These are phyloP conservation scores for Setophaga coronata DNA, from an alignment of 2,113 vertebrate species.

Conservation along the genomic window DNA sequence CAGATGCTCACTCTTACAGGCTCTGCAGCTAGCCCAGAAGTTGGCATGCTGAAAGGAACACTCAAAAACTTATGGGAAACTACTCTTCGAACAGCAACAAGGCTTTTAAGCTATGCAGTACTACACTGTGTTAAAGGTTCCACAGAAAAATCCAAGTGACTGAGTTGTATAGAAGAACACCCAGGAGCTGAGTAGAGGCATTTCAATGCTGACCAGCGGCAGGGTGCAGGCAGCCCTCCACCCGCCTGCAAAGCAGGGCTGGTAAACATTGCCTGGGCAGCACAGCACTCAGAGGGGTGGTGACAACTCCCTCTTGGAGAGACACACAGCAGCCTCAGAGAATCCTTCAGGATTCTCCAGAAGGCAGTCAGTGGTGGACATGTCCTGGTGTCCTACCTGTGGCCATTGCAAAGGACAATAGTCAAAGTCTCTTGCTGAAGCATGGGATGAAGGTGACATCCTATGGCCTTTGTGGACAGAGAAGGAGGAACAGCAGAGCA, in stretches of 20 bases:
- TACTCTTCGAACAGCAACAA: neutral
- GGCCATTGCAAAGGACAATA: accelerated
- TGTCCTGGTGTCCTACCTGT: accelerated
- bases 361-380: neutral
- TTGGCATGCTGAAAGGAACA: neutral
- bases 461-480: neutral
- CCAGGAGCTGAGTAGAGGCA: neutral
- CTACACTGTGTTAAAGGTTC: neutral
- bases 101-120: neutral
- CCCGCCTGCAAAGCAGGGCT: neutral
- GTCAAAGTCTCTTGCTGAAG: neutral
- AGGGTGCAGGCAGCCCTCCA: neutral
- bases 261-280: neutral
- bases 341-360: neutral
- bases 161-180: neutral
- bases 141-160: neutral
- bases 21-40: neutral
- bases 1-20: neutral
- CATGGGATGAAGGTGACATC: neutral
- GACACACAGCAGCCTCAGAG: neutral
- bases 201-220: accelerated
- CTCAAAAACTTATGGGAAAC: neutral
- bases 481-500: neutral
- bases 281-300: neutral
- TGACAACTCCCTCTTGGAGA: neutral